Percentiles rank a stretch among this genome's conserved stretches.
These are phyloP conservation scores for Eueremaeus valkanovi DNA, from an alignment of 2,888 invertebrate genomes.

Conservation along the genomic window DNA sequence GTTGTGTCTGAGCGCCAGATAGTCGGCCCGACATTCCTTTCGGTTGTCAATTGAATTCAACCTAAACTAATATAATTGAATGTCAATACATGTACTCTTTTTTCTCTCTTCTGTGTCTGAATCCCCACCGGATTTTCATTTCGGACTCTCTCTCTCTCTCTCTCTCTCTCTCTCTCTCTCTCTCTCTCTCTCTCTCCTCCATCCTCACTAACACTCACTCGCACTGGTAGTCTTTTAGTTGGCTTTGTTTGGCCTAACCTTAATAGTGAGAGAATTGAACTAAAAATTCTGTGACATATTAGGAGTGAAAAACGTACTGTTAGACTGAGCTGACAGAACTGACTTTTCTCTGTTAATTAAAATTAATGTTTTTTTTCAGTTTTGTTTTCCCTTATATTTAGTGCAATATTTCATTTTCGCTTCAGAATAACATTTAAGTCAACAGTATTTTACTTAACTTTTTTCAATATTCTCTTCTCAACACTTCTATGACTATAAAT, in stretches of 20 bases:
- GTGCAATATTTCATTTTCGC: neutral
- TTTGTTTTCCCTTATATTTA: neutral
- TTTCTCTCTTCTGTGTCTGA: neutral
- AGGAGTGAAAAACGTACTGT: neutral
- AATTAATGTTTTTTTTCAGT: conserved; percentile 17
- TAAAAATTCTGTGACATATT: neutral
- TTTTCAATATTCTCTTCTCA: neutral
- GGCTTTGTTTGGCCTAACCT: neutral
- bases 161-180: conserved; percentile 8
- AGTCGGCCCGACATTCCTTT: neutral
- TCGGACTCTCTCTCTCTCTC: conserved; percentile 17
- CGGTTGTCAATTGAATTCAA: conserved; percentile 25
- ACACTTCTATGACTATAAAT: neutral
- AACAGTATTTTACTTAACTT: neutral
- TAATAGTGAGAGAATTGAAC: neutral
- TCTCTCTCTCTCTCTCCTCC: neutral
- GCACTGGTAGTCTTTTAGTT: neutral
- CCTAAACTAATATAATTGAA: conserved; percentile 26
- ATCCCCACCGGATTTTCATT: neutral
- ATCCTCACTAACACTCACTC: neutral
- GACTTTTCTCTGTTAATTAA: neutral
- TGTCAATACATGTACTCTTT: conserved; percentile 27
- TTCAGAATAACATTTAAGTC: neutral
- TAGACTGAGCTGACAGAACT: neutral
- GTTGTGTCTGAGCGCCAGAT: neutral